Conservation (phyloP, 2,888 invertebrate species). For the Siphonodentalium dalli region DNA sequence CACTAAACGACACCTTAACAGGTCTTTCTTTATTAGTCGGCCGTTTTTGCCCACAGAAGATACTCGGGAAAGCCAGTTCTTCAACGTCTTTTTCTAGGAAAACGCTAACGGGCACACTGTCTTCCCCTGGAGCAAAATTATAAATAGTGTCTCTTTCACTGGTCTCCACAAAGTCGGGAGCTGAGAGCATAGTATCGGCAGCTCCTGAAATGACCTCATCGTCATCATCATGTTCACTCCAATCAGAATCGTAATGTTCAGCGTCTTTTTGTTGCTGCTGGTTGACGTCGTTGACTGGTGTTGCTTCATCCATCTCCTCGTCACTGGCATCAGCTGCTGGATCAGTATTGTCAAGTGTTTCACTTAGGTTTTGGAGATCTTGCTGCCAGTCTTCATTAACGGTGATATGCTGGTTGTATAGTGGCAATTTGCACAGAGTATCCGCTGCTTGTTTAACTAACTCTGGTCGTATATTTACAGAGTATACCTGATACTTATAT, state of each 20-base stretch:
- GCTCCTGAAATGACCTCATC: slow-evolving; percentile 19
- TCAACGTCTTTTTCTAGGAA: slow-evolving; percentile 22
- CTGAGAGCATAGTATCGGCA: slow-evolving; percentile 20
- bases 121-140: slow-evolving; percentile 30
- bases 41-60: slow-evolving; percentile 25
- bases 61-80: slow-evolving; percentile 25
- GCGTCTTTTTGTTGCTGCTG: not conserved
- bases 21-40: slow-evolving; percentile 12
- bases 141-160: slow-evolving; percentile 27
- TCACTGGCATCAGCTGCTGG: not conserved
- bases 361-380: not conserved
- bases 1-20: slow-evolving; percentile 20
- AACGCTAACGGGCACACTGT: slow-evolving; percentile 27
- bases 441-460: slow-evolving; percentile 15
- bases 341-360: not conserved
- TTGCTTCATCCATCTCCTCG: not conserved
- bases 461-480: slow-evolving; percentile 27
- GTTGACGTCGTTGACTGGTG: not conserved
- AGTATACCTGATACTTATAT: slow-evolving; percentile 28
- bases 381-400: not conserved
- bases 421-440: slow-evolving; percentile 7
- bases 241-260: slow-evolving; percentile 13
- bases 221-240: slow-evolving; percentile 28
- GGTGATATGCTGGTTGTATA: slow-evolving; percentile 18
- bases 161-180: slow-evolving; percentile 24